phyloP scores from a whole-genome alignment of 2,113 vertebrate genomes.

The Perca fluviatilis region DNA sequence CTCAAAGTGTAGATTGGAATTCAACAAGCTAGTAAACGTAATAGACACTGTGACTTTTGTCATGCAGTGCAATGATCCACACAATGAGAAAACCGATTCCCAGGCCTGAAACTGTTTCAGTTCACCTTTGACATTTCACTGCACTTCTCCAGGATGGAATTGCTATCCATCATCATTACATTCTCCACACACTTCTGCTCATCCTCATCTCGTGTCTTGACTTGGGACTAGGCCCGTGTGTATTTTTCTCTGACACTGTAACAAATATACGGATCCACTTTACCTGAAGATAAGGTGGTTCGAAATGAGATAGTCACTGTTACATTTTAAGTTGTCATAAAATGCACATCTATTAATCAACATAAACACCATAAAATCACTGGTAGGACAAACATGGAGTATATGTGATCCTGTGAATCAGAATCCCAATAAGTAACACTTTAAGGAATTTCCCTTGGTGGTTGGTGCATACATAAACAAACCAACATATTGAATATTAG shows the following conservation, averaged over 20 bases:
- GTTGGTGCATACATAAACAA: no score
- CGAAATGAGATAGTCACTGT: neutral
- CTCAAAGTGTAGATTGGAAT: neutral
- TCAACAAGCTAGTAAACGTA: neutral
- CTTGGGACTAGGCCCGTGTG: neutral
- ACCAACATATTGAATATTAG: no score
- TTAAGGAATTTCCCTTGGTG: no score
- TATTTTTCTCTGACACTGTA: neutral
- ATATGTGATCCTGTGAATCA: neutral
- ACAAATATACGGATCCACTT: neutral
- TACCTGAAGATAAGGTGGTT: no score
- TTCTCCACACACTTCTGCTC: neutral
- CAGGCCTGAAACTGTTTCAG: neutral
- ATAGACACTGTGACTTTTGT: neutral
- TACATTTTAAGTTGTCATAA: neutral
- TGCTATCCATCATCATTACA: neutral
- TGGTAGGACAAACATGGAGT: neutral
- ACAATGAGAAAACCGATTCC: neutral
- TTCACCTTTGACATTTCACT: constrained; percentile 10
- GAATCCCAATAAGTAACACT: no score
- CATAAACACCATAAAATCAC: neutral
- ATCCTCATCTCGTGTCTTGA: neutral
- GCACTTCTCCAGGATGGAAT: neutral
- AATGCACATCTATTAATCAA: neutral
- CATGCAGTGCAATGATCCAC: neutral